phyloP scores from a whole-genome alignment of 1,140 invertebrate species.

The Trachymyrmex septentrionalis region DNA sequence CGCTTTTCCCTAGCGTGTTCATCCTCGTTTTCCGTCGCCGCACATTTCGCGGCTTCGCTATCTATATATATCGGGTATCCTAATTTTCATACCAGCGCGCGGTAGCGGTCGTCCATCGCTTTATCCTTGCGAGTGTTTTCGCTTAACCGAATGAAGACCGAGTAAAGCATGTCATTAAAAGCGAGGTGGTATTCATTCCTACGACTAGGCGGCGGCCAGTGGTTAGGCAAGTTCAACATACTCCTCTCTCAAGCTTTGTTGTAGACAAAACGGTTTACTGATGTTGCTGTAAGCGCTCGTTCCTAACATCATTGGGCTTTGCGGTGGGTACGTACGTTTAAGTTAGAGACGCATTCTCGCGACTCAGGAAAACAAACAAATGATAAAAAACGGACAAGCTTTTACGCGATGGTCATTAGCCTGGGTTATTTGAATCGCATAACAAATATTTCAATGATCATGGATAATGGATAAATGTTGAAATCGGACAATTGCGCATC shows the following conservation, averaged over 20 bases:
- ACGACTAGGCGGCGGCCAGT: slow-evolving; percentile 20
- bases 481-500: slow-evolving; percentile 1
- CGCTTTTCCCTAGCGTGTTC: slow-evolving; percentile 41
- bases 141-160: slow-evolving; percentile 76
- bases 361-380: neutral
- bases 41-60: slow-evolving; percentile 32
- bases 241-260: slow-evolving; percentile 60
- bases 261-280: slow-evolving; percentile 65
- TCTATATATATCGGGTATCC: slow-evolving; percentile 76
- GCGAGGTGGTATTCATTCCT: slow-evolving; percentile 70
- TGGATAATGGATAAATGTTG: slow-evolving; percentile 11
- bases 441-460: slow-evolving; percentile 26
- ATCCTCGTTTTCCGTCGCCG: slow-evolving; percentile 13
- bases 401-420: slow-evolving; percentile 7
- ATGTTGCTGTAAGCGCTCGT: slow-evolving; percentile 40
- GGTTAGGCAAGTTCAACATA: slow-evolving; percentile 46
- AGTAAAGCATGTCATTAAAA: slow-evolving; percentile 74
- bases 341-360: slow-evolving; percentile 4
- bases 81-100: slow-evolving; percentile 71
- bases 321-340: slow-evolving; percentile 2
- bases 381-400: neutral
- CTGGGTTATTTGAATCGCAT: neutral
- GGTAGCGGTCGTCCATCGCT: neutral
- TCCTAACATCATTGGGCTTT: slow-evolving; percentile 65
- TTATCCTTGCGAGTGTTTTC: slow-evolving; percentile 74